Evolutionary conservation across 2,113 vertebrate species (phyloP), one percentile per base, ranked within the genome.

Genomic region (Ciconia stormi): DNA sequence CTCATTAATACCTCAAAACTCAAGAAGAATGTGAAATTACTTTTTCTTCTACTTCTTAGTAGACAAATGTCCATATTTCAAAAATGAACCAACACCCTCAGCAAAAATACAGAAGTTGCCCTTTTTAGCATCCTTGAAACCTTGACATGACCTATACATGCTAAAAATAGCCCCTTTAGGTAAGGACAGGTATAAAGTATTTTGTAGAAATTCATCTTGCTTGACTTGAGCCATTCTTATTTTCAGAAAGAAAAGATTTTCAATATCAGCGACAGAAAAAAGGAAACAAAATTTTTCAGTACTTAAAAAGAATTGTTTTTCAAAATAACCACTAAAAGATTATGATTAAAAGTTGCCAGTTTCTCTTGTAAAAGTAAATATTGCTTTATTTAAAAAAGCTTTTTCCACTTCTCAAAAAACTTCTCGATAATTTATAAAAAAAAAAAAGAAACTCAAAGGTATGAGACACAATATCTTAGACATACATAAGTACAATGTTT

Each of bases 211-310:
- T 49, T n/a, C 0, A 34, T 52, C 13, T 69, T 87, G 23, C 23
- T 87, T 7, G 77, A 29, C 7, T 36, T 71, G 20, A 71, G 5
- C 3, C 36, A 36, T 42, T 70, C 26, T 52, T 56, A 16, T 30
- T 89, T 80, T 91, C 26, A 36, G 30, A 52, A 80, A 58, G 16
- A 44, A 46, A 80, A 52, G 3, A n/a, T 46, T 61, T 84, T 73
- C 26, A 40, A 3, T 55, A 32, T 59, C 13, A 82, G 13, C 4
- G 79, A 62, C 8, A 73, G 30, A 89, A 56, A 30, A 42, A 78
- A 67, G 2, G 7, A 73, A 53, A 13, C 0, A 0, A 79, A 21
- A 0, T 5, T 66, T 55, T 90, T 40, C 16, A 52, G 3, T 34
- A 49, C 11, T 3, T 21, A 58, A 58, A 44, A 49, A 3, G 0